These are phyloP conservation scores for Neosilurus mollespiculum DNA, from an alignment of 2,797 vertebrate species.

Conservation along the genomic window DNA sequence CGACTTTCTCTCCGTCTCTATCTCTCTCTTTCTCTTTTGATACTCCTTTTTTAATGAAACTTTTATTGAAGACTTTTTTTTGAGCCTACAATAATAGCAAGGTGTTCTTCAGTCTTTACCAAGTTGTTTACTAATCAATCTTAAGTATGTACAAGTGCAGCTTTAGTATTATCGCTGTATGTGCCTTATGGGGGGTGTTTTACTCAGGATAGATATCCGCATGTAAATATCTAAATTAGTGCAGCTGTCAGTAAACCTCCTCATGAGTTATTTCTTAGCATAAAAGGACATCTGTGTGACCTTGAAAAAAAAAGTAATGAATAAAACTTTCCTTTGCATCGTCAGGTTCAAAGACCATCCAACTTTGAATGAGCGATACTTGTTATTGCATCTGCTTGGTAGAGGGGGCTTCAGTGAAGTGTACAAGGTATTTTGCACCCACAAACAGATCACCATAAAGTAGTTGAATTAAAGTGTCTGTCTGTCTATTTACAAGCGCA, in stretches of 20 bases:
- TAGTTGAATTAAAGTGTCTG: not conserved
- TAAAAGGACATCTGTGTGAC: not conserved
- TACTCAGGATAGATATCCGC: not conserved
- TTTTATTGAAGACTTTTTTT: not conserved
- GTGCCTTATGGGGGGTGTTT: not conserved
- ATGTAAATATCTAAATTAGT: not conserved
- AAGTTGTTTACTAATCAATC: not conserved
- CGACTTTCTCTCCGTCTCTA: not conserved
- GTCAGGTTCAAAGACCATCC: slow-evolving; percentile 98
- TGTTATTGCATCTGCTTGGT: slow-evolving; percentile 94
- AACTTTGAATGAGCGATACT: slow-evolving; percentile 94
- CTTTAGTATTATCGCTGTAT: not conserved
- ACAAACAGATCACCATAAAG: slow-evolving; percentile 1
- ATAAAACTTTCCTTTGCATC: slow-evolving; percentile 11
- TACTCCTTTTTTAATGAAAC: not conserved
- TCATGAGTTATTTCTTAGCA: not conserved
- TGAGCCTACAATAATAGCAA: not conserved
- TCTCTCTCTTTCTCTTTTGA: not conserved
- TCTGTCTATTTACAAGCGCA: not conserved
- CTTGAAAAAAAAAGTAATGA: not conserved
- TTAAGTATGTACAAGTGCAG: not conserved
- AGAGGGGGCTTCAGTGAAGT: slow-evolving; percentile 99
- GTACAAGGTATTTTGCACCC: slow-evolving; percentile 80
- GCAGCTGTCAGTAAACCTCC: not conserved
- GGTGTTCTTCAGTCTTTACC: not conserved